phyloP scores from a whole-genome alignment of 2,113 vertebrate species.

The Varanus komodoensis region DNA sequence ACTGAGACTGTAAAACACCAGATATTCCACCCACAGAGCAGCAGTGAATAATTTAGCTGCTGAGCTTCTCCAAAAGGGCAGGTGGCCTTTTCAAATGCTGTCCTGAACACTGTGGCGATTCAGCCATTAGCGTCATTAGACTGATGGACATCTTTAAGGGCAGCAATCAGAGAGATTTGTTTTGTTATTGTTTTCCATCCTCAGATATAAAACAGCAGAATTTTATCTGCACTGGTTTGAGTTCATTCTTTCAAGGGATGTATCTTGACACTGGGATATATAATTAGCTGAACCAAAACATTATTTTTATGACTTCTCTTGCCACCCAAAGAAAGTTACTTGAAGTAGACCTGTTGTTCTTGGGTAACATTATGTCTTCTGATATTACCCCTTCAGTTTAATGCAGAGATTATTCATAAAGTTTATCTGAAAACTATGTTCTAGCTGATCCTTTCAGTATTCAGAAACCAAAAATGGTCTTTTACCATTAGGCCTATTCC shows the following conservation, averaged over 20 bases:
- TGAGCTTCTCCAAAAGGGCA: slow-evolving; percentile 36
- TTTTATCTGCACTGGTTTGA: background rate
- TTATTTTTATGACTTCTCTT: background rate
- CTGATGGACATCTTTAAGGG: slow-evolving; percentile 54
- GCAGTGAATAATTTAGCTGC: slow-evolving; percentile 35
- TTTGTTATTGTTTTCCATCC: slow-evolving; percentile 7
- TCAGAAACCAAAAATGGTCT: background rate
- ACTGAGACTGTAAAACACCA: background rate
- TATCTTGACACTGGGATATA: background rate
- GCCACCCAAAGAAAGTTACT: background rate
- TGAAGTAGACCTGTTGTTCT: background rate
- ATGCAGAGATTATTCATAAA: background rate
- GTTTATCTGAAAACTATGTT: background rate
- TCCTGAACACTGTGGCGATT: slow-evolving; percentile 21
- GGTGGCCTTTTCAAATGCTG: background rate
- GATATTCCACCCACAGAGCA: background rate
- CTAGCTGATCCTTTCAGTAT: background rate
- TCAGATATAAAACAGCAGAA: slow-evolving; percentile 8
- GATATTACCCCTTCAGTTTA: background rate
- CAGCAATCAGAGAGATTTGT: slow-evolving; percentile 22
- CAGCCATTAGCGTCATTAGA: slow-evolving; percentile 37
- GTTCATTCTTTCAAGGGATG: background rate
- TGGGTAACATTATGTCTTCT: background rate
- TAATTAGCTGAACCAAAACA: background rate
- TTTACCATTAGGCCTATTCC: background rate